Base-by-base conservation (phyloP, 2,113 vertebrate genomes). In the Pygoscelis adeliae region DNA sequence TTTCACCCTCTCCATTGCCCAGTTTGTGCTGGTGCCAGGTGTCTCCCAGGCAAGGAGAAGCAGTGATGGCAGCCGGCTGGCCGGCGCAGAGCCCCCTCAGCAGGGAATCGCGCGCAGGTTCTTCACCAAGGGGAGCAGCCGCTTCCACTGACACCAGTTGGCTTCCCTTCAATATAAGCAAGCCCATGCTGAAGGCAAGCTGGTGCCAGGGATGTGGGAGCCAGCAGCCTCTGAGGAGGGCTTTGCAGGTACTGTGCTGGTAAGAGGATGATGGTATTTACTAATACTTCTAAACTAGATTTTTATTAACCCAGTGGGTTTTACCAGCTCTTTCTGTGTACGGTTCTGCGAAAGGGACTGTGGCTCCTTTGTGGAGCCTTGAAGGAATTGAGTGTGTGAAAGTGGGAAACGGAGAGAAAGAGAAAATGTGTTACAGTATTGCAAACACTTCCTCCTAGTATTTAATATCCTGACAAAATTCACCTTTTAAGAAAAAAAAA, bases 391-490 rank as follows among this genome's bases (percentile, higher is more conserved):
- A 38, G 56, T 6, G 6, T 79, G 63, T 47, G 38, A 53, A 84
- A 89, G 36, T 40, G 71, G 91, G 95, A 96, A 94, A 89, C 5
- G 3, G 23, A 88, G 44, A 81, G 76, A 83, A 89, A 71, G 38
- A 36, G 53, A 65, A 73, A 83, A 83, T 10, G 21, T 62, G 59
- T 70, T 73, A 67, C 5, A 58, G 78, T 55, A 81, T 71, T 83
- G 40, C 42, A 95, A 63, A 63, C 27, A 38, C 38, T 89, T 95
- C 71, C 72, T 88, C 61, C 29, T 44, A 36, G 38, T 67, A 73
- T 73, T 83, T 89, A 88, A 88, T 73, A 89, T 73, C 30, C 38
- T 73, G 55, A 91, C 53, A 93, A 96, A 96, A 87, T 81, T 40
- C 1, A 36, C 52, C 12, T 52, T 42, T 42, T 47, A 40, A 52